phyloP scores from a whole-genome alignment of 2,113 vertebrate species.

The Ophthalmolycus amberensis region DNA sequence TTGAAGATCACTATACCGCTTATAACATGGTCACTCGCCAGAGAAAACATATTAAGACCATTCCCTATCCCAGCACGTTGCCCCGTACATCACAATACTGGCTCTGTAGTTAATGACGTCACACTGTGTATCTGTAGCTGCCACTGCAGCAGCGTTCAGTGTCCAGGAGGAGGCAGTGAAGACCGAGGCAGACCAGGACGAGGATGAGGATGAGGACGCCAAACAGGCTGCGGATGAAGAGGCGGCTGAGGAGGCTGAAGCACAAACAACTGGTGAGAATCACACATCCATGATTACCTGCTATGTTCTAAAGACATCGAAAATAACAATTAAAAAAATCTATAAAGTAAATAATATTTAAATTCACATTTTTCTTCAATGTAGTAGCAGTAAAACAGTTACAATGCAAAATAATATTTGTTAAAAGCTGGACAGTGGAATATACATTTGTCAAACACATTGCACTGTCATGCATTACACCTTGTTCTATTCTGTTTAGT shows the following conservation, averaged over 20 bases:
- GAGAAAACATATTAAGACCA: no score
- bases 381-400: no score
- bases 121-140: neutral
- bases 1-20: no score
- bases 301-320: no score
- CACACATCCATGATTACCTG: neutral
- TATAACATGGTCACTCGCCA: no score
- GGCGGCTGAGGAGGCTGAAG: constrained; percentile 40
- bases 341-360: no score
- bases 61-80: neutral
- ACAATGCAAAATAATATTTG: no score
- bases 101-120: neutral
- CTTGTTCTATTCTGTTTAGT: neutral
- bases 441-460: no score
- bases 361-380: no score
- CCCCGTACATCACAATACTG: neutral
- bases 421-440: no score
- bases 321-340: no score
- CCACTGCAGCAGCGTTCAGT: constrained; percentile 30
- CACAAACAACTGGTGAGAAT: constrained; percentile 31
- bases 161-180: constrained; percentile 67
- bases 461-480: neutral
- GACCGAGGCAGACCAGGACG: constrained; percentile 15
- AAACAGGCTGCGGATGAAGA: constrained; percentile 50
- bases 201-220: constrained; percentile 28